phyloP scores from a whole-genome alignment of 2,113 vertebrate species.

The Crotalus viridis region DNA sequence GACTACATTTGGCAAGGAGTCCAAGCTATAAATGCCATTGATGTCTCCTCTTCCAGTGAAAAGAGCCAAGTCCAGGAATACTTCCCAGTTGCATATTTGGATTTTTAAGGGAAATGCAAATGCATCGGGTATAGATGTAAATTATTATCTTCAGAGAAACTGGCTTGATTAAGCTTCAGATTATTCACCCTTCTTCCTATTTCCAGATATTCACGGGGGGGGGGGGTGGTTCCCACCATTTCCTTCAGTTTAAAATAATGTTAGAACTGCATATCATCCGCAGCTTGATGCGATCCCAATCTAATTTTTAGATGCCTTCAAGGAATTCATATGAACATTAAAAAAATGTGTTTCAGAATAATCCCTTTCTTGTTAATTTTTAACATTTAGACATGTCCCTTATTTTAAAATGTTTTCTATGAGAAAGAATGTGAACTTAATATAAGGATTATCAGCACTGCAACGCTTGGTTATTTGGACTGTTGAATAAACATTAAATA shows the following conservation, averaged over 20 bases:
- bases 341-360: neutral
- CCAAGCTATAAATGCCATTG: neutral
- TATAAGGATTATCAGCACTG: neutral
- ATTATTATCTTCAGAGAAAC: neutral
- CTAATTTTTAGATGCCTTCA: neutral
- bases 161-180: neutral
- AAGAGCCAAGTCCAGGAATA: neutral
- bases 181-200: neutral
- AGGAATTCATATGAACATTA: neutral
- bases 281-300: neutral
- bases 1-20: neutral
- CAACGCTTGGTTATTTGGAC: neutral
- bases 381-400: neutral
- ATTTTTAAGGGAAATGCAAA: neutral
- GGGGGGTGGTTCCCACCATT: neutral
- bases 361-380: neutral
- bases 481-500: neutral
- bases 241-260: neutral
- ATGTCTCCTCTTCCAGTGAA: neutral
- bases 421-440: neutral
- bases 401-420: neutral
- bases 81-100: neutral
- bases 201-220: neutral
- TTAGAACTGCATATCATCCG: neutral
- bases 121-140: neutral